Percentiles rank a stretch among this genome's conserved stretches.
Conservation (phyloP, 2,888 invertebrate species). For the Acleris cristana region DNA sequence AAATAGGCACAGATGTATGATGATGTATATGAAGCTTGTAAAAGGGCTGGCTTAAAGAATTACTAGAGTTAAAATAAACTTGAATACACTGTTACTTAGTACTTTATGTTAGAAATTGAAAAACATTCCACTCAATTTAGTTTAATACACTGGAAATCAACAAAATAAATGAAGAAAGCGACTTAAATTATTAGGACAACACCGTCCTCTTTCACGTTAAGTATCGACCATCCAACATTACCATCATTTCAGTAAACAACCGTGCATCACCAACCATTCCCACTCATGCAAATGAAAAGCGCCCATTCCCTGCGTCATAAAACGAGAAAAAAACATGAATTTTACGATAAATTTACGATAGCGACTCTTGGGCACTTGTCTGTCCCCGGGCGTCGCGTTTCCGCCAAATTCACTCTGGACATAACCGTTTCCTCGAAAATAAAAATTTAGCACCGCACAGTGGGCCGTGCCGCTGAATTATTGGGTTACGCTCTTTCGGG, state of each 20-base stretch:
- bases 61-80: too few species aligned
- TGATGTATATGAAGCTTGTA: too few species aligned
- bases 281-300: slow-evolving; percentile 26
- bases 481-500: slow-evolving; percentile 50
- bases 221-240: too few species aligned
- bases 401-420: slow-evolving; percentile 65
- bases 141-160: too few species aligned
- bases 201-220: not conserved
- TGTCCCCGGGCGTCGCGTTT: slow-evolving; percentile 51
- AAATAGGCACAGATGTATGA: too few species aligned
- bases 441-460: slow-evolving; percentile 72
- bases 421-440: slow-evolving; percentile 73
- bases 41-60: too few species aligned
- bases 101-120: too few species aligned
- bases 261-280: slow-evolving; percentile 5
- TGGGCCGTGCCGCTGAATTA: slow-evolving; percentile 64
- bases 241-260: slow-evolving; percentile 11
- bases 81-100: too few species aligned
- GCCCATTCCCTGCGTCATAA: slow-evolving; percentile 6
- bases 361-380: slow-evolving; percentile 43
- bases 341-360: slow-evolving; percentile 53
- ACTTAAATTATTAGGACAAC: not conserved
- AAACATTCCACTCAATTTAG: too few species aligned
- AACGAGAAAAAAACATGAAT: slow-evolving; percentile 39
- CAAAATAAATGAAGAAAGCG: not conserved